Evolutionary conservation across 1,140 invertebrate genomes (phyloP), one percentile per base, ranked within the genome.

Genomic region (Drosophila arawakana): DNA sequence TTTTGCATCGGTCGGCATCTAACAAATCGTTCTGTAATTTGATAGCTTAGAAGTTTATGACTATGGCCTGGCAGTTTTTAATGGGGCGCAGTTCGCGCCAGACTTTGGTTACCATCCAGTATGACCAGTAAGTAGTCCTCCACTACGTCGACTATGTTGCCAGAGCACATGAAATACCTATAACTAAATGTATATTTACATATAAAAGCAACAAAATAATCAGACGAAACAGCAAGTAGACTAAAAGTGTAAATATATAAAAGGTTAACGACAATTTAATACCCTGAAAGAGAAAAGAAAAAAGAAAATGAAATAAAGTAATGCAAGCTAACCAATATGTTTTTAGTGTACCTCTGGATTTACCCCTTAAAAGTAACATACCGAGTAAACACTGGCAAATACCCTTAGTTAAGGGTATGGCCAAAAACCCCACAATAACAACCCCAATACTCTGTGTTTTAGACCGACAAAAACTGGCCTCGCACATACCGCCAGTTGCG

Each of bases 11-110:
- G 78, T 71, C 84, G 84, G 84, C 84, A 89, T 84, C 84, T 89
- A 89, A 89, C 84, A 89, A 89, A 89, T 89, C 84, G 84, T 89
- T 89, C 84, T 89, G 84, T 89, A 89, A 89, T 89, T 89, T 89
- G 84, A 89, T 89, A 89, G 84, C 84, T 89, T 77, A 89, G 84
- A 89, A 84, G 84, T 84, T 89, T 89, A 89, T 89, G 84, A 89
- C 84, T 89, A 54, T 78, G 84, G 80, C 83, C 67, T 69, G 76
- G 84, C 83, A 78, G 83, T 88, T 83, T 84, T 89, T 83, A 89
- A 89, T 89, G 84, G 68, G 80, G 69, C 80, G 80, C 63, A 67
- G 70, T 73, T 67, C 62, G 61, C 62, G 69, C 63, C 49, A 54
- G 63, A 61, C 46, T 41, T 34, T n/a, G 46, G 39, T 50, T 65